Evolutionary conservation across 1,140 invertebrate genomes (phyloP), one percentile per base, ranked within the genome.

Genomic region (Cylas formicarius): DNA sequence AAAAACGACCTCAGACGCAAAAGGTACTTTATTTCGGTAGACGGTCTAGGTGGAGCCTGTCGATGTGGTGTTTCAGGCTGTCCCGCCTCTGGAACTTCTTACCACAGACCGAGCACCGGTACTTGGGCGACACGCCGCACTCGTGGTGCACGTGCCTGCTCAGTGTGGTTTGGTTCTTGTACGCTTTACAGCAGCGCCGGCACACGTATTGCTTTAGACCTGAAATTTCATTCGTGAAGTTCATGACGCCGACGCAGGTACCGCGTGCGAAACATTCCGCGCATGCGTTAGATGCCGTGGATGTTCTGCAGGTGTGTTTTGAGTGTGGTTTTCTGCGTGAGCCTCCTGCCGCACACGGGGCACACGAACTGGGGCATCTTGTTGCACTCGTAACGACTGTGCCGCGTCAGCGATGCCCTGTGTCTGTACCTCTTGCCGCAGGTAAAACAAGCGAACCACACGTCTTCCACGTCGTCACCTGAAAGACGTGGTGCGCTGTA

Each of bases 361-460:
- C 81, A 79, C 57, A 72, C 67, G 66, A 80, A 84, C 52, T 72
- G 70, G 8, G 78, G 78, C 43, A 72, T 66, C 48, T 79, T 76
- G 9, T 75, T 74, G 60, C 81, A 84, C 58, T 82, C 80, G 58
- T 76, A 80, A 48, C 75, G 79, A 49, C 74, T 73, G 50, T 83
- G 80, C 37, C 76, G 62, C 53, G 69, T 70, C 45, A 76, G 60
- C 13, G 71, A 72, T 32, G 70, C 70, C 38, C 72, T 71, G 55
- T 71, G 68, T 55, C 69, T 70, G 60, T 75, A 75, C 47, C 67
- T 67, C 58, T 75, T 74, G 28, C 73, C 71, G 60, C 77, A 80
- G 48, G 73, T 48, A 6, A 28, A 21, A 32, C 61, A 63, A 9
- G 26, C 38, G 35, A 45, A 51, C 16, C 29, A 35, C 7, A 23